Base-by-base conservation (phyloP, 2,113 vertebrate species). In the Lethenteron reissneri region DNA sequence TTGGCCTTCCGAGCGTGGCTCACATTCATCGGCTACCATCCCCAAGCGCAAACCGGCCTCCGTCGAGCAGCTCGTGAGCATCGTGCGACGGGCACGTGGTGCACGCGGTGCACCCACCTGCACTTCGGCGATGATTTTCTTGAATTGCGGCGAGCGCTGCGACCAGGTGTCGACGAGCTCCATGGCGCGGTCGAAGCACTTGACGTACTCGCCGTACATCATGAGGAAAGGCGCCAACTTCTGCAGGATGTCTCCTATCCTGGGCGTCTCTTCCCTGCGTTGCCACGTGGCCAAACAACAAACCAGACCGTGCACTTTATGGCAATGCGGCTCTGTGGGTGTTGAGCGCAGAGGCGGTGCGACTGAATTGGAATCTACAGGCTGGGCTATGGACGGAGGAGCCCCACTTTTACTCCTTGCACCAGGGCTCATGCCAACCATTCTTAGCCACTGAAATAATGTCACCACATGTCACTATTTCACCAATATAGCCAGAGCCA, bases 191-290 rank as follows among this genome's bases (percentile, higher is more conserved):
- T 99, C 94, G 7, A 97, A 99, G 72, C 95, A 95, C 75, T 85
- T 95, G 75, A 99, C 88, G 0, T 97, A 99, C 69, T 97, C 92
- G 0, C 86, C 90, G 0, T 97, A 99, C 92, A 99, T 97, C 81
- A 97, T 99, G 74, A 99, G 85, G 78, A 99, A 99, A 68, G 94
- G 94, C 1, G 94, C 89, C 77, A 96, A 80, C 76, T 95, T 97
- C 72, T 88, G 91, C 72, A 99, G 80, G 73, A 99, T 96, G 79
- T 99, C 94, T 69, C 92, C 91, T n/a, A 99, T 85, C 70, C 90
- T 84, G 71, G 91, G 91, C 2, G 80, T 94, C 10, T 80, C 81
- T 13, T 76, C 78, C 85, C 85, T 87, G 72, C 12, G 76, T 74
- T 78, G 74, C 2, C 79, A n/a, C n/a, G 3, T 25, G 10, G 10